Evolutionary conservation across 2,797 vertebrate species (phyloP).

Genomic region (Phrynocephalus forsythii): DNA sequence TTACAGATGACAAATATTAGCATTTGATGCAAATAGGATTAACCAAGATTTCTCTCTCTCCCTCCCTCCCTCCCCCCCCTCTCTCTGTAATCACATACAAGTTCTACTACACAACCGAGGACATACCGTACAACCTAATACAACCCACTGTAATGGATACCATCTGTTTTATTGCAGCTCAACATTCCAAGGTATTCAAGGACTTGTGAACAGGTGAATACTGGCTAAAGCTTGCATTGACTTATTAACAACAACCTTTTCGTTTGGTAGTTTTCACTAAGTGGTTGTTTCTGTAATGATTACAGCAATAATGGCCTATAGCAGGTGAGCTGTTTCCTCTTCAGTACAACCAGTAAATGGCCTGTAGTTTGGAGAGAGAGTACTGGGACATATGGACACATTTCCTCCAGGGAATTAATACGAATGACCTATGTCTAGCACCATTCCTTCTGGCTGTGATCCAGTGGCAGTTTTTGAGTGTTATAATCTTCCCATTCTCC

Average conservation of each 20-base stretch:
- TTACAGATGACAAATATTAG: slow-evolving; percentile 57
- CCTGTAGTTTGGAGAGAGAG: too few species aligned
- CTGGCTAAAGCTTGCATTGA: background rate
- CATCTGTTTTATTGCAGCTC: slow-evolving; percentile 42
- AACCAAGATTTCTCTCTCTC: slow-evolving; percentile 31
- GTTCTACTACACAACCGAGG: slow-evolving; percentile 52
- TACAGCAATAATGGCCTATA: background rate
- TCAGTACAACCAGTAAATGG: background rate
- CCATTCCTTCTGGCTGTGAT: too few species aligned
- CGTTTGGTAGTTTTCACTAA: slow-evolving; percentile 13
- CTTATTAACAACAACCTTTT: background rate
- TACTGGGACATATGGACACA: too few species aligned
- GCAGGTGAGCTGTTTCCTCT: background rate
- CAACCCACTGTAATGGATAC: slow-evolving; percentile 44
- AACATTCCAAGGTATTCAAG: slow-evolving; percentile 32
- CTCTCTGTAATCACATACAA: slow-evolving; percentile 49
- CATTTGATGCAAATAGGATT: slow-evolving; percentile 60
- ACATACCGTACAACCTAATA: slow-evolving; percentile 44
- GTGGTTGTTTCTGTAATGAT: slow-evolving; percentile 15
- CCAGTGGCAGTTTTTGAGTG: too few species aligned
- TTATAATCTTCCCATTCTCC: too few species aligned
- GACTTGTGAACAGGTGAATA: slow-evolving; percentile 24
- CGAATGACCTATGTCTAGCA: too few species aligned
- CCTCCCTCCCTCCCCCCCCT: too few species aligned
- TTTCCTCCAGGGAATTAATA: too few species aligned